These are phyloP conservation scores for Plebejus anna DNA, from an alignment of 2,888 invertebrate species.

Conservation along the genomic window DNA sequence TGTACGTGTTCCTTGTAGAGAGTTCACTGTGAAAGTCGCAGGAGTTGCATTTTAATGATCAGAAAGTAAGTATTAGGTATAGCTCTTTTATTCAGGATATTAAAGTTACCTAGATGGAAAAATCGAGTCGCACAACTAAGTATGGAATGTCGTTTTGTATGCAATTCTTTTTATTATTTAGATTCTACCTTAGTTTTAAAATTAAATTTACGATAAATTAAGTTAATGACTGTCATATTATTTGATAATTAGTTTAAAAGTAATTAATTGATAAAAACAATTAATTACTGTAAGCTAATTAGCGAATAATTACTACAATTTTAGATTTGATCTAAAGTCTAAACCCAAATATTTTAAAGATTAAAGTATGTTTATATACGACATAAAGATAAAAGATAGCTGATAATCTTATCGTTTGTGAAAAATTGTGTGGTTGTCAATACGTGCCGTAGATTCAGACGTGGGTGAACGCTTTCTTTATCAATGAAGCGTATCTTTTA, in stretches of 20 bases:
- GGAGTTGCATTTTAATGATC: too few relatives aligned
- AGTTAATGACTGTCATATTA: too few relatives aligned
- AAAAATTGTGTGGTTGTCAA: conserved; percentile 27
- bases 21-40: too few relatives aligned
- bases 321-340: neutral
- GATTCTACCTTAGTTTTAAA: too few relatives aligned
- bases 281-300: neutral
- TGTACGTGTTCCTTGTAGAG: too few relatives aligned
- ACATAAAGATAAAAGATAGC: conserved; percentile 16
- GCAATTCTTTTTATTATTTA: too few relatives aligned
- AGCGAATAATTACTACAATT: neutral
- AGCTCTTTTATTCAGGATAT: too few relatives aligned
- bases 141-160: too few relatives aligned
- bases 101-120: too few relatives aligned
- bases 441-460: conserved; percentile 42
- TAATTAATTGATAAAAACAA: neutral
- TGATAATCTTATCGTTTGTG: conserved; percentile 22
- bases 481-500: conserved; percentile 34
- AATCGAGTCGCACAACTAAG: too few relatives aligned
- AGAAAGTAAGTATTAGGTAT: too few relatives aligned
- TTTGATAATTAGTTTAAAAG: too few relatives aligned
- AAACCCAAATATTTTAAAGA: neutral
- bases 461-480: conserved; percentile 44
- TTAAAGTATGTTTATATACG: neutral
- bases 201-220: neutral